A percentile compares a stretch with the other conserved stretches of the same genome.
Conservation (phyloP, 2,888 invertebrate species). For the Branchinecta sandiegonensis region DNA sequence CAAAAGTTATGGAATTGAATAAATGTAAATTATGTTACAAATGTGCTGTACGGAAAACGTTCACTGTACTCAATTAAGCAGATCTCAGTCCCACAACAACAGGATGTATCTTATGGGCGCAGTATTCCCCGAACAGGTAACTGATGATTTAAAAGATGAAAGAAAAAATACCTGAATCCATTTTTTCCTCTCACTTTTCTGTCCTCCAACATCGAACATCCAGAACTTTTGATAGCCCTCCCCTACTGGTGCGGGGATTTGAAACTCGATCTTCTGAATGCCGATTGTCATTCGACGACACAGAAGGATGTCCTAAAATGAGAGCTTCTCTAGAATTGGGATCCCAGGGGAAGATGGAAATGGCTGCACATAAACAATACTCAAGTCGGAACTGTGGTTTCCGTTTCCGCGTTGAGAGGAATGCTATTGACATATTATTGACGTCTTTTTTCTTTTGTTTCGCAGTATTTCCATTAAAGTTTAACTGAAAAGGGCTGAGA, state of each 20-base stretch:
- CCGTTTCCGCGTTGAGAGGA: no score
- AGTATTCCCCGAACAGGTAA: neutral
- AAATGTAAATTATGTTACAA: no score
- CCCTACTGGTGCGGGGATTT: slow-evolving; percentile 51
- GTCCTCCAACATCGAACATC: slow-evolving; percentile 75
- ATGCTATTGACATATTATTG: no score
- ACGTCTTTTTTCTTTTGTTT: no score
- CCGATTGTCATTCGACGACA: slow-evolving; percentile 57
- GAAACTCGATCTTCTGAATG: slow-evolving; percentile 59
- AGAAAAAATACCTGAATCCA: slow-evolving; percentile 51
- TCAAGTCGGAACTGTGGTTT: no score
- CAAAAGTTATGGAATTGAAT: no score
- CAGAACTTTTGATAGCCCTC: slow-evolving; percentile 55
- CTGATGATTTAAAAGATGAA: no score
- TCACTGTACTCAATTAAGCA: neutral
- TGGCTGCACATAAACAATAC: no score
- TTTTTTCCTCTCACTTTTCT: slow-evolving; percentile 61
- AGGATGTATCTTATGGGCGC: neutral
- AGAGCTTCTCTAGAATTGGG: neutral
- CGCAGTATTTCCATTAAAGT: no score
- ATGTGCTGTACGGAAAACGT: no score
- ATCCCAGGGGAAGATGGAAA: neutral
- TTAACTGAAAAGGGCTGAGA: no score
- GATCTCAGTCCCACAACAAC: neutral
- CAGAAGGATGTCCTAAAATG: slow-evolving; percentile 51